Evolutionary conservation across 2,888 invertebrate genomes (phyloP).

Genomic region (Lepidonotus clava): DNA sequence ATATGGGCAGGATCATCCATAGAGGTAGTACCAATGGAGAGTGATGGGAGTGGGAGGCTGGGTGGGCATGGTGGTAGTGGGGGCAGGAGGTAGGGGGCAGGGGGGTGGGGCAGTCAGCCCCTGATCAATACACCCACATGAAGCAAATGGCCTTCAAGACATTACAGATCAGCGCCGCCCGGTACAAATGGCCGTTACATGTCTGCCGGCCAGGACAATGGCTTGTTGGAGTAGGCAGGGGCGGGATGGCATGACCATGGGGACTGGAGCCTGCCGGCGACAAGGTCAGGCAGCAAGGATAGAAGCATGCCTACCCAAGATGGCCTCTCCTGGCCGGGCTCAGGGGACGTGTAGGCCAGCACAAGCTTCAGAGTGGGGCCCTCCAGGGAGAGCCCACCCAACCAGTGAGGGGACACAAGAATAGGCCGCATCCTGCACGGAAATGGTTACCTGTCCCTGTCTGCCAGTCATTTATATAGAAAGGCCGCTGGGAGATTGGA

Average conservation of each 20-base stretch:
- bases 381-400: not conserved
- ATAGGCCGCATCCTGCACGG: not conserved
- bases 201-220: slow-evolving; percentile 33
- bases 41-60: not conserved
- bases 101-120: slow-evolving; percentile 2
- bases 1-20: too few relatives aligned
- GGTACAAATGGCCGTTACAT: slow-evolving; percentile 40
- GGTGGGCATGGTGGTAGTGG: not conserved
- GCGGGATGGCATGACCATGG: not conserved
- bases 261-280: not conserved
- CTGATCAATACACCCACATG: slow-evolving; percentile 23
- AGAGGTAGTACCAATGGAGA: too few relatives aligned
- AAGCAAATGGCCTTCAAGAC: slow-evolving; percentile 44
- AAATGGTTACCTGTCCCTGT: not conserved
- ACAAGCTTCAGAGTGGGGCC: not conserved
- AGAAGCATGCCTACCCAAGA: not conserved
- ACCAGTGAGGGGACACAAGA: not conserved
- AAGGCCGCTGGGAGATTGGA: too few relatives aligned
- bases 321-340: not conserved
- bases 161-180: slow-evolving; percentile 12
- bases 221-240: slow-evolving; percentile 22
- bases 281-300: not conserved
- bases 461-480: too few relatives aligned
- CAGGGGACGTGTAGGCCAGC: not conserved
- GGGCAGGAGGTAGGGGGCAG: not conserved